Conservation (phyloP, 2,888 invertebrate species). For the Aelia acuminata region DNA sequence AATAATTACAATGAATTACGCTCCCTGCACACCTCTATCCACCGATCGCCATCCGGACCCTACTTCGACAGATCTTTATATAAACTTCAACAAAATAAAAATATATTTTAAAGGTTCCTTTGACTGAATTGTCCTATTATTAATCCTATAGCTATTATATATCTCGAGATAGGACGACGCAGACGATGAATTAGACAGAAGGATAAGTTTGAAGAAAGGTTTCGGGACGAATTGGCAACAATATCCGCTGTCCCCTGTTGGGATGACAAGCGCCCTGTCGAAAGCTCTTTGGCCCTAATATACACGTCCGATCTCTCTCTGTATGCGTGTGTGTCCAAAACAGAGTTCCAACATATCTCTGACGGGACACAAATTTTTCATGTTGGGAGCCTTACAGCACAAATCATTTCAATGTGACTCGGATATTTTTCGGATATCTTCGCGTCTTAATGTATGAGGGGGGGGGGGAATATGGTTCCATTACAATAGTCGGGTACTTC, state of each 20-base stretch:
- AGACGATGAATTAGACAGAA: not conserved
- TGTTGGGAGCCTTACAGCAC: not conserved
- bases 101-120: too few species aligned
- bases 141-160: too few species aligned
- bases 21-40: too few species aligned
- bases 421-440: not conserved
- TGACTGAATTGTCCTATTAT: too few species aligned
- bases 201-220: not conserved
- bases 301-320: not conserved
- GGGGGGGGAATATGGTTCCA: too few species aligned
- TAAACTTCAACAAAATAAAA: too few species aligned
- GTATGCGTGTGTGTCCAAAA: not conserved
- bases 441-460: too few species aligned
- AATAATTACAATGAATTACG: too few species aligned
- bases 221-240: not conserved
- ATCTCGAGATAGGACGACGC: not conserved
- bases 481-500: too few species aligned
- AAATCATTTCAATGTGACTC: not conserved
- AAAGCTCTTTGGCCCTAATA: slow-evolving; percentile 26
- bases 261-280: slow-evolving; percentile 9
- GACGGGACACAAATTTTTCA: not conserved
- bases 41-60: too few species aligned
- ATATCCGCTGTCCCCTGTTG: not conserved
- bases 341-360: not conserved
- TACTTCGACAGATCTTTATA: too few species aligned